Evolutionary conservation across 2,113 vertebrate genomes (phyloP).

Genomic region (Bombycilla garrulus): DNA sequence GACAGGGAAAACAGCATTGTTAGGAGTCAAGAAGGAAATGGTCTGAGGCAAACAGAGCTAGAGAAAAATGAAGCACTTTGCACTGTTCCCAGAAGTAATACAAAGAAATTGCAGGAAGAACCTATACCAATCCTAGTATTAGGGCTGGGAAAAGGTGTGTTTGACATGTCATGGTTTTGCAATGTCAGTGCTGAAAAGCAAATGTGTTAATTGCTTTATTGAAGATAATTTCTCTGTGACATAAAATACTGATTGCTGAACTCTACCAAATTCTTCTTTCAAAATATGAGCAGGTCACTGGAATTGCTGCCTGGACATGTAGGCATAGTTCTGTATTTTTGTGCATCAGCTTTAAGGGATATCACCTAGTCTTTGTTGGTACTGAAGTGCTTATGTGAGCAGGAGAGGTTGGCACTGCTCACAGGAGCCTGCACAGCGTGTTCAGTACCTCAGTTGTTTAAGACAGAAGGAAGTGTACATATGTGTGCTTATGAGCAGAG

Average conservation of each 20-base stretch:
- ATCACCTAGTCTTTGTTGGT: not conserved
- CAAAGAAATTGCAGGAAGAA: not conserved
- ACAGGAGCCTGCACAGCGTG: not conserved
- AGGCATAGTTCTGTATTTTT: not conserved
- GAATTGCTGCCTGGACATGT: not conserved
- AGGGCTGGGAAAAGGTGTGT: not conserved
- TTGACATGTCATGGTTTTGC: not conserved
- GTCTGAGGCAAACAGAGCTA: not conserved
- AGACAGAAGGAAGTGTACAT: not conserved
- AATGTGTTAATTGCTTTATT: not conserved
- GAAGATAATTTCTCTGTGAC: not conserved
- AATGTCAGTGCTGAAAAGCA: not conserved
- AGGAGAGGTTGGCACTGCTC: not conserved
- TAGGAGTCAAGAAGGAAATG: not conserved
- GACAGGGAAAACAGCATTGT: not conserved
- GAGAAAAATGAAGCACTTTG: not conserved
- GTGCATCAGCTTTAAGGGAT: not conserved
- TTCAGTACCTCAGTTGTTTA: not conserved
- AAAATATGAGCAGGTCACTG: not conserved
- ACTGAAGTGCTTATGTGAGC: not conserved
- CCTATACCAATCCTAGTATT: not conserved
- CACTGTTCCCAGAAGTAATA: not conserved
- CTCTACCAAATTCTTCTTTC: not conserved
- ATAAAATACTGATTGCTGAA: not conserved
- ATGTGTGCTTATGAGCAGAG: not conserved